These are phyloP conservation scores for Phenacoccus solenopsis DNA, from an alignment of 1,140 invertebrate species.

Conservation along the genomic window DNA sequence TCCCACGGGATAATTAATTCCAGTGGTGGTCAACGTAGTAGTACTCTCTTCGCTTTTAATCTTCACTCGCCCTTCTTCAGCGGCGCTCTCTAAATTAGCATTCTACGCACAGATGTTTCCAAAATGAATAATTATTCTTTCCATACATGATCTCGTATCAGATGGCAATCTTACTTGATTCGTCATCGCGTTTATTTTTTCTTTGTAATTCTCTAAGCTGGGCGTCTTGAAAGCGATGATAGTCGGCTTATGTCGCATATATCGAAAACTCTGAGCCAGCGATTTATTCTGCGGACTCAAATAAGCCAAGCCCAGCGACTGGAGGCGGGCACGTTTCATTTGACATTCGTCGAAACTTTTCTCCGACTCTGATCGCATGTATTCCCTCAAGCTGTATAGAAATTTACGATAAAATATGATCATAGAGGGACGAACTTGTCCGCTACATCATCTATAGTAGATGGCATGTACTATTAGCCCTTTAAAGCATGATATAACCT, in stretches of 20 bases:
- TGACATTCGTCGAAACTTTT: constrained; percentile 55
- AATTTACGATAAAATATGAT: too few relatives aligned
- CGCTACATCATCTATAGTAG: too few relatives aligned
- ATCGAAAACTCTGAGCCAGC: constrained; percentile 65
- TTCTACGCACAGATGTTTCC: not conserved
- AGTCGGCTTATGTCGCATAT: constrained; percentile 74
- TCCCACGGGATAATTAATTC: constrained; percentile 56
- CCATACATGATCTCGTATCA: too few relatives aligned
- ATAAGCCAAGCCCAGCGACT: constrained; percentile 52
- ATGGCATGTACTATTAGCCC: too few relatives aligned
- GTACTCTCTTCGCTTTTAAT: constrained; percentile 25
- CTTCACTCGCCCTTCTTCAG: constrained; percentile 42
- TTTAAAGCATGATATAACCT: too few relatives aligned
- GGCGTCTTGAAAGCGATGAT: constrained; percentile 63
- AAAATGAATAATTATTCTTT: too few relatives aligned
- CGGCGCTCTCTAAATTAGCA: constrained; percentile 29
- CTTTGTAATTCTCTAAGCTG: constrained; percentile 51
- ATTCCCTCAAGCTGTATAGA: constrained; percentile 50
- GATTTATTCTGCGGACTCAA: constrained; percentile 60
- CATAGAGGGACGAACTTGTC: too few relatives aligned
- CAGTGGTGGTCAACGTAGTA: not conserved
- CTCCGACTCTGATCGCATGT: constrained; percentile 63
- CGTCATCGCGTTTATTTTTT: constrained; percentile 28
- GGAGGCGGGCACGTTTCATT: constrained; percentile 45
- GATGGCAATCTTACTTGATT: constrained; percentile 15